These are phyloP conservation scores for Zele albiditarsus DNA, from an alignment of 2,888 invertebrate genomes.

Conservation along the genomic window DNA sequence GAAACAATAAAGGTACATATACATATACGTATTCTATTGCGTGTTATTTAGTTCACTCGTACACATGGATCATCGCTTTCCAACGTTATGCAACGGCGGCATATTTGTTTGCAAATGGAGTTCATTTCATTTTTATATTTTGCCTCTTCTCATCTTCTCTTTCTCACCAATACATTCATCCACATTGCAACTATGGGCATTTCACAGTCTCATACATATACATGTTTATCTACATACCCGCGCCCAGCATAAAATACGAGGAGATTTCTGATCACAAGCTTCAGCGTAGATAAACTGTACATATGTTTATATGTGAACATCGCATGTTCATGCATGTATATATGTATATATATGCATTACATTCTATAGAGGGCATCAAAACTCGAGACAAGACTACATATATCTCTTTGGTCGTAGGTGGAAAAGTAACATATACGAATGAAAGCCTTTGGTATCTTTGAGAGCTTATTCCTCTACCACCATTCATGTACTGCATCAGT, in stretches of 20 bases:
- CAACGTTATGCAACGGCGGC: background rate
- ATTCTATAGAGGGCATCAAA: background rate
- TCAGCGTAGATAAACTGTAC: background rate
- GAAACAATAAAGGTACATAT: background rate
- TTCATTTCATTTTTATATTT: constrained; percentile 23
- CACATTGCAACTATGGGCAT: constrained; percentile 1
- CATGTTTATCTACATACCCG: background rate
- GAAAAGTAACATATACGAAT: constrained; percentile 24
- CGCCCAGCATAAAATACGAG: constrained; percentile 16
- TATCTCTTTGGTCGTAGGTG: background rate
- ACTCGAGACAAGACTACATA: constrained; percentile 9
- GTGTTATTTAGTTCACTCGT: background rate
- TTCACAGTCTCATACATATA: constrained; percentile 13
- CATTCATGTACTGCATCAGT: constrained; percentile 5
- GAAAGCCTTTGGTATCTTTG: constrained; percentile 14
- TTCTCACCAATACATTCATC: background rate
- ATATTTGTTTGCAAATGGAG: constrained; percentile 32
- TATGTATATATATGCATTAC: background rate
- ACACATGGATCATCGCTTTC: constrained; percentile 19
- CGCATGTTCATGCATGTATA: background rate
- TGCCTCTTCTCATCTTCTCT: constrained; percentile 20
- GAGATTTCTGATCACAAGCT: constrained; percentile 24
- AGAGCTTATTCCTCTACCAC: constrained; percentile 22
- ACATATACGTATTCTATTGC: background rate
- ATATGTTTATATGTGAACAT: background rate